Conservation (phyloP, 2,113 vertebrate genomes). For the Chionis minor region DNA sequence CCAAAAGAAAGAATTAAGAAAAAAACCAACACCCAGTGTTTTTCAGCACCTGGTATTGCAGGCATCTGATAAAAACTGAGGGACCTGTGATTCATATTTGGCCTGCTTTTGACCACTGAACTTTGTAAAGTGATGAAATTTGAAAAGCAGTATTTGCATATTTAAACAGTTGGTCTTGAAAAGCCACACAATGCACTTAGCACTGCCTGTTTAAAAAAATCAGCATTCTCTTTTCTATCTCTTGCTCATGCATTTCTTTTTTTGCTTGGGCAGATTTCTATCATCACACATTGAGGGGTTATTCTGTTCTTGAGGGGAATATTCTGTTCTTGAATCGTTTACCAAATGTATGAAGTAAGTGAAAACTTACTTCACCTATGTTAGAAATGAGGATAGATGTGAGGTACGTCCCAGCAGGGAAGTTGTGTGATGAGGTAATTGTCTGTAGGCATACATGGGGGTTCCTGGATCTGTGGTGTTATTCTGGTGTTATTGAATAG, state of each 20-base stretch:
- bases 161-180: slow-evolving; percentile 59
- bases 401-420: neutral
- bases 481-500: neutral
- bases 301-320: neutral
- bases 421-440: neutral
- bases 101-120: slow-evolving; percentile 51
- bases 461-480: neutral
- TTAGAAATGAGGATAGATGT: neutral
- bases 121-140: slow-evolving; percentile 48
- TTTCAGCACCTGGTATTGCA: neutral
- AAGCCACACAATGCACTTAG: neutral
- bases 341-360: neutral
- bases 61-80: neutral
- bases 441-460: neutral
- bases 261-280: neutral
- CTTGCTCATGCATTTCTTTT: neutral
- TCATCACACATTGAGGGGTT: neutral
- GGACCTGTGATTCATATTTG: slow-evolving; percentile 44
- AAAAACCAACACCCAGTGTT: neutral
- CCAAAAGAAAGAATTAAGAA: neutral
- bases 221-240: slow-evolving; percentile 5
- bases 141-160: slow-evolving; percentile 48
- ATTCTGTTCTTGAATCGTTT: neutral
- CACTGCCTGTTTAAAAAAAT: neutral
- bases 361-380: neutral